Evolutionary conservation across 2,797 vertebrate genomes (phyloP).

Genomic region (Margarornis squamiger): DNA sequence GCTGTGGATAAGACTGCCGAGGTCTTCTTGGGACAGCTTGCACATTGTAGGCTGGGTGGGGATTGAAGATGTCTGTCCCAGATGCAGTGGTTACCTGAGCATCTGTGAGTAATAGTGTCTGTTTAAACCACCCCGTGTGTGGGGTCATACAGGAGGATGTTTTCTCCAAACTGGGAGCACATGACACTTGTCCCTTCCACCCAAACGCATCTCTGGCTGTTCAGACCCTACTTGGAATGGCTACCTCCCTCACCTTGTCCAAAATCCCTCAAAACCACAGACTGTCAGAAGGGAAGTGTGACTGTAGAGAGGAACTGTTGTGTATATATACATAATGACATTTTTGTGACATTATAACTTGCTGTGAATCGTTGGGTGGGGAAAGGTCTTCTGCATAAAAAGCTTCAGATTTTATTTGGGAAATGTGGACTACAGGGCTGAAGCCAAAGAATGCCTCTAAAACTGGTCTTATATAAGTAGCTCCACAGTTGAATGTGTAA

Average conservation of each 20-base stretch:
- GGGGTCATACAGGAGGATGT: background rate
- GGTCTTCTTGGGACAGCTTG: background rate
- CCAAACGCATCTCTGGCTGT: background rate
- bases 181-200: background rate
- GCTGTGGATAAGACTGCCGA: no score
- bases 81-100: background rate
- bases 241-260: background rate
- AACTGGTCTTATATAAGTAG: background rate
- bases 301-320: background rate
- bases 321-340: fast-evolving
- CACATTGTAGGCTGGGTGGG: background rate
- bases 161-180: background rate
- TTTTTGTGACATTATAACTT: background rate
- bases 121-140: background rate
- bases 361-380: background rate
- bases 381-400: background rate
- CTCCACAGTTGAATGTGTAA: background rate
- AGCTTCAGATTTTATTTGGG: background rate
- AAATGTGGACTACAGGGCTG: background rate
- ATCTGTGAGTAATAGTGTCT: background rate
- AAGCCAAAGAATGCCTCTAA: background rate
- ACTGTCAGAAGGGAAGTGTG: background rate
- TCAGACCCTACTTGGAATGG: background rate
- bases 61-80: background rate
- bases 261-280: background rate